Base-by-base conservation (phyloP, 2,797 vertebrate species). In the Choloepus didactylus region DNA sequence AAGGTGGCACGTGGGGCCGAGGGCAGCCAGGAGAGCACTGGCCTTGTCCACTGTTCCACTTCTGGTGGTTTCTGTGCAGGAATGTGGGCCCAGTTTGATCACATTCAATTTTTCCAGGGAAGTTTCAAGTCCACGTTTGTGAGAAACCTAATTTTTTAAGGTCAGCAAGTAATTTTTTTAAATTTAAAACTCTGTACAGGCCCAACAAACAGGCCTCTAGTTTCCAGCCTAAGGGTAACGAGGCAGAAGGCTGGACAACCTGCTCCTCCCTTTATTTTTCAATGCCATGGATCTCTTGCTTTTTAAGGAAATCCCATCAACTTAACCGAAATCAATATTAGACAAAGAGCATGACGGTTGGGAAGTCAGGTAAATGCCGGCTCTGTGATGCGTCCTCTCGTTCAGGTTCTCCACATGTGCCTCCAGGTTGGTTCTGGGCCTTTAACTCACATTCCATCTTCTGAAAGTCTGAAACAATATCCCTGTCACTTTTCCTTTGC, bases 401-500 rank as follows among this genome's bases (percentile, higher is more conserved):
- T 49, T 60, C 72, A 27, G 23, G 35, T 18, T 49, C 15, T 38
- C 35, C 64, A 35, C 0, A 8, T 44, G 15, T 1, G 19, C 66
- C 60, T 56, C 60, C 46, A 54, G 79, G 64, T 21, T 46, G 69
- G 54, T 31, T n/a, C 80, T 85, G 77, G 67, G 77, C 35, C 72
- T 93, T 60, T 49, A 44, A 76, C 49, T 77, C 60, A 89, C 77
- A 41, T 27, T 72, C 67, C 7, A 9, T 76, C 35, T 89, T 86
- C 46, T 69, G 76, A 75, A 87, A 85, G 67, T 70, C 67, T 25
- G 6, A 66, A 87, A 93, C 89, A 91, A 93, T 85, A 90, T 64
- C 54, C 83, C 87, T 91, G 83, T 93, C 94, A 91, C 46, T 95
- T 77, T 77, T 86, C 46, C 92, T 95, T 93, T 85, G 73, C 77